These are phyloP conservation scores for Podarcis raffonei DNA, from an alignment of 2,113 vertebrate species.

Conservation along the genomic window DNA sequence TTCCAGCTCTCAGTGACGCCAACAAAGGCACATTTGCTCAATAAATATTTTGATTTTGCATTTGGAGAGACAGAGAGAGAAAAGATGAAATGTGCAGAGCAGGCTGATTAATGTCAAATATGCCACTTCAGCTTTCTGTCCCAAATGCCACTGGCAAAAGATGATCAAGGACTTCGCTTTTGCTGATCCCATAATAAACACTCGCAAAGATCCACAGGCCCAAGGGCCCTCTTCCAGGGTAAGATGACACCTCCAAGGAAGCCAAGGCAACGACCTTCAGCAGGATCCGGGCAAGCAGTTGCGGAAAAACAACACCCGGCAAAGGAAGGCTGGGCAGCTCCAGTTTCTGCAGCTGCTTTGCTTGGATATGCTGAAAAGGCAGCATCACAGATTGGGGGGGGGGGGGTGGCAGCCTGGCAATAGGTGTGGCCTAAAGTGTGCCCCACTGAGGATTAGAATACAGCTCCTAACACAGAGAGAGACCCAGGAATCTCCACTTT, in stretches of 20 bases:
- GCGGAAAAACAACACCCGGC: background rate
- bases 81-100: background rate
- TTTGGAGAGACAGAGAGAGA: background rate
- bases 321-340: background rate
- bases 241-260: background rate
- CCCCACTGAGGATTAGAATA: background rate
- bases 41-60: conserved; percentile 30
- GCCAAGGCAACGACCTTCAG: background rate
- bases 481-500: background rate
- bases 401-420: background rate
- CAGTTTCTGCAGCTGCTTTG: background rate
- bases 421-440: background rate
- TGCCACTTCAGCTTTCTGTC: background rate
- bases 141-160: background rate
- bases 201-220: background rate
- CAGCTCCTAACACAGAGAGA: background rate
- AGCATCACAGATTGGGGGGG: background rate
- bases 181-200: background rate
- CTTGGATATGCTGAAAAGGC: background rate
- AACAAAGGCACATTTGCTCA: background rate
- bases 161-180: background rate
- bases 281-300: background rate
- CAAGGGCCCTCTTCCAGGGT: background rate
- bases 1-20: conserved; percentile 5
- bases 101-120: background rate